Percentiles rank a stretch among this genome's conserved stretches.
These are phyloP conservation scores for Mimas tiliae DNA, from an alignment of 2,888 invertebrate genomes.

Conservation along the genomic window DNA sequence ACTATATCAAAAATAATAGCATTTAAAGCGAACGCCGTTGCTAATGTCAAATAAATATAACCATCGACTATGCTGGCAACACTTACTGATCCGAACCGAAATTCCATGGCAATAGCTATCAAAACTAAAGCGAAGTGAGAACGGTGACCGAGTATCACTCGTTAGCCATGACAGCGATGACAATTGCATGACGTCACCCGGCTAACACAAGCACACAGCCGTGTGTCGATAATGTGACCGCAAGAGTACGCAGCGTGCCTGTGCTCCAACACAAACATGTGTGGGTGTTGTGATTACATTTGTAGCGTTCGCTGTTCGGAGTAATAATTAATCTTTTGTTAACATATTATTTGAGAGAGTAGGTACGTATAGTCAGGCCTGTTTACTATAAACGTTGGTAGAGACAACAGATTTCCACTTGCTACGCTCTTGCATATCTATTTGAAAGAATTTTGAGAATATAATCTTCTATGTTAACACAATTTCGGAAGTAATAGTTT, in stretches of 20 bases:
- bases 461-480: background rate
- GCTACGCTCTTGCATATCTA: too few species aligned
- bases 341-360: background rate
- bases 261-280: constrained; percentile 47
- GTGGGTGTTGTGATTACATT: constrained; percentile 58
- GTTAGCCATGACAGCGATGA: constrained; percentile 80
- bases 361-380: too few species aligned
- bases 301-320: constrained; percentile 48
- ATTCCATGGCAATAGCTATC: background rate
- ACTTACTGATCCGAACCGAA: background rate
- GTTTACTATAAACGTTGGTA: too few species aligned
- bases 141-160: constrained; percentile 65
- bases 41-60: too few species aligned
- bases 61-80: too few species aligned
- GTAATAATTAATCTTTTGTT: constrained; percentile 21
- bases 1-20: too few species aligned
- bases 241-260: constrained; percentile 53
- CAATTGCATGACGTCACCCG: constrained; percentile 80
- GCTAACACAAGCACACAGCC: constrained; percentile 48
- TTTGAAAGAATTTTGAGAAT: background rate
- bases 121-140: constrained; percentile 21
- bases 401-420: too few species aligned
- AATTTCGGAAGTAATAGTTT: too few species aligned
- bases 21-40: too few species aligned
- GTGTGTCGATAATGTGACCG: constrained; percentile 60